Evolutionary conservation across 2,888 invertebrate species (phyloP).

Genomic region (Xylota sylvarum): DNA sequence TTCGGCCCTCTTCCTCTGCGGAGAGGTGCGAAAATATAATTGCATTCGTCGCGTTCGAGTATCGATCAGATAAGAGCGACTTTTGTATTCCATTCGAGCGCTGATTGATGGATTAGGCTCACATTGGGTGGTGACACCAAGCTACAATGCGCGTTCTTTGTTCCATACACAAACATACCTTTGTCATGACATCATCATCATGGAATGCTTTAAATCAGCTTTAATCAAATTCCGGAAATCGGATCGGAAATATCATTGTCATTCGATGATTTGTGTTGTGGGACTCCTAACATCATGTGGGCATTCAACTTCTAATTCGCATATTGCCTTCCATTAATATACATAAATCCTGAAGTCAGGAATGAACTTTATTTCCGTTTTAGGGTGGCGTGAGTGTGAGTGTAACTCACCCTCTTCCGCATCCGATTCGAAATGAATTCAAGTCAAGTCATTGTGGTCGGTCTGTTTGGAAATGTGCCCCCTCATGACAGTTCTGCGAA

Average conservation of each 20-base stretch:
- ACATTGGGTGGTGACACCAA: slow-evolving; percentile 49
- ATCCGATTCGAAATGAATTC: slow-evolving; percentile 12
- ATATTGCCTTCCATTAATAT: slow-evolving; percentile 47
- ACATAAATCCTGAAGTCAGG: neutral
- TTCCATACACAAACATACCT: slow-evolving; percentile 49
- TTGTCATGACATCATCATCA: slow-evolving; percentile 58
- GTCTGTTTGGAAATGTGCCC: slow-evolving; percentile 19
- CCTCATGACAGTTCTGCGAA: slow-evolving; percentile 2
- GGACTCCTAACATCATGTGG: slow-evolving; percentile 28
- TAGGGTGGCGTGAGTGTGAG: neutral
- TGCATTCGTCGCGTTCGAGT: slow-evolving; percentile 58
- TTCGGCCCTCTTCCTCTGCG: slow-evolving; percentile 13
- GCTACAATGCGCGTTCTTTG: slow-evolving; percentile 42
- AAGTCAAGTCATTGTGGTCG: slow-evolving; percentile 44
- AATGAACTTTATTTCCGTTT: slow-evolving; percentile 52
- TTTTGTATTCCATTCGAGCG: slow-evolving; percentile 69
- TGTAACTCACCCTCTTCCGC: neutral
- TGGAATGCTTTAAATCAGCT: slow-evolving; percentile 45
- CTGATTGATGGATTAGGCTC: slow-evolving; percentile 66
- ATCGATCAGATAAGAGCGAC: slow-evolving; percentile 65
- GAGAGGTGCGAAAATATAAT: slow-evolving; percentile 72
- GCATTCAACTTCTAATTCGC: slow-evolving; percentile 39
- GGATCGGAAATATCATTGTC: slow-evolving; percentile 21
- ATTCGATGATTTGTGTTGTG: slow-evolving; percentile 43
- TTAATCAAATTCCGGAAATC: slow-evolving; percentile 47